phyloP scores from a whole-genome alignment of 2,888 invertebrate genomes.

The Harpagoxenus sublaevis region DNA sequence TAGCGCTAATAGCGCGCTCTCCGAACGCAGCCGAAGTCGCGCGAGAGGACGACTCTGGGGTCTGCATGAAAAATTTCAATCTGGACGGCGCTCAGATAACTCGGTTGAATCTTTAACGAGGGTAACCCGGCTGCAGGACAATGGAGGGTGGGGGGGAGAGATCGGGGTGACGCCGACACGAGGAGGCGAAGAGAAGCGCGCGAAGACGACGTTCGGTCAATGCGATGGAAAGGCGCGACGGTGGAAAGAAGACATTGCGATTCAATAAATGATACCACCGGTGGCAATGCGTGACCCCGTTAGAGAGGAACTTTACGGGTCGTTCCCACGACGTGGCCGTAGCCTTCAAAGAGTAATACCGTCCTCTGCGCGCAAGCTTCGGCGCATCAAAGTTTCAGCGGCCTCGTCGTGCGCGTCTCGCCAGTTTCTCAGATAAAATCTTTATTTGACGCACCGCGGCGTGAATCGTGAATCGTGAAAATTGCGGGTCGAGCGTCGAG shows the following conservation, averaged over 20 bases:
- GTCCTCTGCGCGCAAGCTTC: constrained; percentile 48
- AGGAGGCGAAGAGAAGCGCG: constrained; percentile 54
- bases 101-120: constrained; percentile 85
- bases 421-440: constrained; percentile 55
- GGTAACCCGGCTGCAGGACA: constrained; percentile 74
- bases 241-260: constrained; percentile 69
- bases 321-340: constrained; percentile 57
- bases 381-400: constrained; percentile 69
- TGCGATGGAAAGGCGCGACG: constrained; percentile 19
- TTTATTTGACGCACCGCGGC: constrained; percentile 50
- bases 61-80: constrained; percentile 85
- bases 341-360: constrained; percentile 67
- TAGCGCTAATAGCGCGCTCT: no score
- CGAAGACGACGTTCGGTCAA: constrained; percentile 31
- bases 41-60: constrained; percentile 41
- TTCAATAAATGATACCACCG: constrained; percentile 84
- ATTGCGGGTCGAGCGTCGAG: constrained; percentile 26
- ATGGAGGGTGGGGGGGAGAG: constrained; percentile 37
- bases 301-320: constrained; percentile 81
- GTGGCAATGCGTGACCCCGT: constrained; percentile 83
- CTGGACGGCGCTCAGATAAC: constrained; percentile 83
- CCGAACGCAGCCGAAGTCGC: no score
- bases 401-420: constrained; percentile 30
- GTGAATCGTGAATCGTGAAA: constrained; percentile 23
- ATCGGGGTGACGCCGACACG: constrained; percentile 64